These are phyloP conservation scores for Gari tellinella DNA, from an alignment of 2,888 invertebrate species.

Conservation along the genomic window DNA sequence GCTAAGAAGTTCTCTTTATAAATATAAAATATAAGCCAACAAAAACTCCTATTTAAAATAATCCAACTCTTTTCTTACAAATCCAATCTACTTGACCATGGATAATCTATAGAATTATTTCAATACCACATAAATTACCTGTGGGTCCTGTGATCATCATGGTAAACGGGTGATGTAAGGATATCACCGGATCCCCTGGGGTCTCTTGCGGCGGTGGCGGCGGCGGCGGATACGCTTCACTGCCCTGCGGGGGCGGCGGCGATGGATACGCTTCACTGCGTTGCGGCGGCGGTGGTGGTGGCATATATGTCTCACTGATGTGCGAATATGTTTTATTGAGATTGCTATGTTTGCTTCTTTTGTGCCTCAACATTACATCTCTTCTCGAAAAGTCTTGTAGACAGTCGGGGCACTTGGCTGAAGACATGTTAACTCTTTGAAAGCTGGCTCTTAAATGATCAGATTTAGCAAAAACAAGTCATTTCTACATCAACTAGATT, in stretches of 20 bases:
- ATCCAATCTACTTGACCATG: no score
- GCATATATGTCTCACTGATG: constrained; percentile 1
- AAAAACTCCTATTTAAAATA: no score
- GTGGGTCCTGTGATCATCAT: no score
- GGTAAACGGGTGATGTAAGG: no score
- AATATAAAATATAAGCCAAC: no score
- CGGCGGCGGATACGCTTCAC: neutral
- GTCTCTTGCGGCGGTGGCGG: neutral
- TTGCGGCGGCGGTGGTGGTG: constrained; percentile 3
- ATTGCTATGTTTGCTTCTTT: neutral
- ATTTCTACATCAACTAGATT: no score
- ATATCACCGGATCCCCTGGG: neutral
- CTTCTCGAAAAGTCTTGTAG: constrained; percentile 5
- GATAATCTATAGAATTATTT: no score
- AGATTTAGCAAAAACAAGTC: neutral
- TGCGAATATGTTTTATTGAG: neutral
- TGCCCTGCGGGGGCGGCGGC: constrained; percentile 11
- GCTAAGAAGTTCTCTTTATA: no score
- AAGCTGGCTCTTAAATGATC: constrained; percentile 21
- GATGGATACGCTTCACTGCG: constrained; percentile 71
- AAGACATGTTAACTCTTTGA: constrained; percentile 4
- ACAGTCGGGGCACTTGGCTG: constrained; percentile 26
- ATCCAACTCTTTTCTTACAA: no score
- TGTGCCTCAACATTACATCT: constrained; percentile 6
- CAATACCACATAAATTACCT: no score